These are phyloP conservation scores for Abramis brama DNA, from an alignment of 2,113 vertebrate genomes.

Conservation along the genomic window DNA sequence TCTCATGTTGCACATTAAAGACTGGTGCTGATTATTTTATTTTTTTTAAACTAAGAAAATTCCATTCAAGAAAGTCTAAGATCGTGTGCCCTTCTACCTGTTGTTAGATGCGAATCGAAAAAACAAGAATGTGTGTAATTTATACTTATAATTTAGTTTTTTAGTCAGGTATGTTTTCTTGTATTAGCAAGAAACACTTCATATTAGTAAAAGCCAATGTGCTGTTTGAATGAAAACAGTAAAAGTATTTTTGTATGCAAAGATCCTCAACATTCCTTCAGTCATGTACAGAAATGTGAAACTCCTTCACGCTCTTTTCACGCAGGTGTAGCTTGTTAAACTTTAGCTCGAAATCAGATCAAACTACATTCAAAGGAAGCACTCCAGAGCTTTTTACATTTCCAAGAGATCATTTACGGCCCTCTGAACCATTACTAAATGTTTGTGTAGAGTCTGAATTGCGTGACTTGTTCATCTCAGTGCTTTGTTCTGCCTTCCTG, in stretches of 20 bases:
- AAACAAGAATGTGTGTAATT: conserved; percentile 74
- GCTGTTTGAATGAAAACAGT: conserved; percentile 69
- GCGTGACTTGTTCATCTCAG: not conserved
- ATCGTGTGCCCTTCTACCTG: conserved; percentile 64
- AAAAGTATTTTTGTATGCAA: conserved; percentile 73
- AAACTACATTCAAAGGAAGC: not conserved
- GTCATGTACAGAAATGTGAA: conserved; percentile 45
- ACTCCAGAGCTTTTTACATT: not conserved
- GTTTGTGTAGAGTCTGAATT: not conserved
- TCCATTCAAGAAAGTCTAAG: conserved; percentile 8
- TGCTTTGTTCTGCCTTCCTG: not conserved
- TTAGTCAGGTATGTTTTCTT: conserved; percentile 58
- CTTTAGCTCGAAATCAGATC: not conserved
- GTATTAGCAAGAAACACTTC: conserved; percentile 42
- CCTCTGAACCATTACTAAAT: not conserved
- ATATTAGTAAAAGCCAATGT: conserved; percentile 66
- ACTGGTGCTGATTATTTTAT: conserved; percentile 20
- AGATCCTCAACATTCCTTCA: conserved; percentile 72
- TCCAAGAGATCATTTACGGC: not conserved
- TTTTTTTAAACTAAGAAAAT: not conserved
- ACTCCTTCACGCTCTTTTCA: not conserved
- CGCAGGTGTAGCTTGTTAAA: not conserved
- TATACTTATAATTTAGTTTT: conserved; percentile 64
- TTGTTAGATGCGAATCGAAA: conserved; percentile 72
- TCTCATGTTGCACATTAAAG: conserved; percentile 5